Evolutionary conservation across 2,113 vertebrate genomes (phyloP), one percentile per base, ranked within the genome.

Genomic region (Bubo bubo): DNA sequence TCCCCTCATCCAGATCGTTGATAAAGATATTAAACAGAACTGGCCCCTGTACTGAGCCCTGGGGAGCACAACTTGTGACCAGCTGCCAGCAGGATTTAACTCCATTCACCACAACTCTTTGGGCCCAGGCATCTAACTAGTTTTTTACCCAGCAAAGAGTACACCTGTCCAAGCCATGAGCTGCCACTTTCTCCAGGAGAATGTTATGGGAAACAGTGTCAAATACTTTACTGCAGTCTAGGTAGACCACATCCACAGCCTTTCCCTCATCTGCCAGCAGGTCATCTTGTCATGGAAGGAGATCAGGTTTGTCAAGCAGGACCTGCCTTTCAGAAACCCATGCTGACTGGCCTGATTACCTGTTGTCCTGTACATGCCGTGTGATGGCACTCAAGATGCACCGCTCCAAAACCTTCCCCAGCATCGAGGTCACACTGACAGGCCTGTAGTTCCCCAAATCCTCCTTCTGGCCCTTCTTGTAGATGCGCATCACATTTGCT

Each of bases 121-220:
- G 35, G 27, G 35, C 27, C 19, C 8, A 6, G 14, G 10, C 35
- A 12, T 30, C 27, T 35, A 72, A 26, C 19, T 5, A 12, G 3
- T 12, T 32, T 53, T 53, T 53, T 12, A 39, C 27, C 50, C 70
- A 53, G 35, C 3, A 6, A 53, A 53, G 10, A 4, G 8, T 39
- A 12, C 3, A 1, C 27, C 27, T 0, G 0, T 23, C 27, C n/a
- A 53, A 72, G 27, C 7, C 35, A 53, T 23, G 10, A 72, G 68
- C 18, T 15, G 49, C 7, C 26, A 71, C 18, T 37, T 71, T 22
- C 34, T 63, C 62, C 37, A 41, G 19, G 13, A 43, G 28, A 43
- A 64, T 30, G 12, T 6, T 64, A 18, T 41, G 37, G 18, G 27
- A 41, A 63, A 27, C 6, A 12, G 35, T 5, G 12, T 63, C 26